A percentile compares a stretch with the other conserved stretches of the same genome.
Conservation (phyloP, 2,113 vertebrate genomes). For the Mionectes macconnelli region DNA sequence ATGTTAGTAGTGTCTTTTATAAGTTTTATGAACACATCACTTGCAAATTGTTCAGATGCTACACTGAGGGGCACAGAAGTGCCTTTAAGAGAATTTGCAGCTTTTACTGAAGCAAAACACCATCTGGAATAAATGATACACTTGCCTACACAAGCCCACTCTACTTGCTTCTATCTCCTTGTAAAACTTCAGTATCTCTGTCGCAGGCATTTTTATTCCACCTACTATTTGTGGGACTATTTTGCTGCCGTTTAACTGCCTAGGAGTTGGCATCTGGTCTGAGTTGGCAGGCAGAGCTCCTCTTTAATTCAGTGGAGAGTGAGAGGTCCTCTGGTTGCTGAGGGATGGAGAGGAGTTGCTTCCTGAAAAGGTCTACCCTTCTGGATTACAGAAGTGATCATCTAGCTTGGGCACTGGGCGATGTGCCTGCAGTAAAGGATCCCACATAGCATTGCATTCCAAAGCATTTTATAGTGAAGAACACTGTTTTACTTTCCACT, state of each 20-base stretch:
- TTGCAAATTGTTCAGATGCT: background rate
- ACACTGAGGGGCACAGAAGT: background rate
- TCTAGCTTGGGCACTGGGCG: rapidly evolving
- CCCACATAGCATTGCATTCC: background rate
- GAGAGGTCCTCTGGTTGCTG: background rate
- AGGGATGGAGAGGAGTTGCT: background rate
- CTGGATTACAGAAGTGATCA: background rate
- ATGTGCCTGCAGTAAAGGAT: background rate
- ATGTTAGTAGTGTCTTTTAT: background rate
- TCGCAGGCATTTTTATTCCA: conserved; percentile 23
- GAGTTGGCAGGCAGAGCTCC: background rate
- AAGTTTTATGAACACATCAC: background rate
- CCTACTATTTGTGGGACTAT: conserved; percentile 32
- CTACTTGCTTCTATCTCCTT: background rate
- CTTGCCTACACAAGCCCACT: conserved; percentile 55
- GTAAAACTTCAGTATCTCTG: conserved; percentile 1
- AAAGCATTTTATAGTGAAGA: background rate
- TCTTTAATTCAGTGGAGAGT: background rate
- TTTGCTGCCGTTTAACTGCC: background rate
- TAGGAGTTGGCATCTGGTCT: background rate
- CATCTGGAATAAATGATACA: conserved; percentile 21
- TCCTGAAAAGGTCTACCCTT: background rate
- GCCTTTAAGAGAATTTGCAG: conserved; percentile 33
- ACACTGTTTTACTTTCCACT: background rate
- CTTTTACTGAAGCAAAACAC: conserved; percentile 45